phyloP scores from a whole-genome alignment of 2,113 vertebrate genomes.

The Tyto alba region DNA sequence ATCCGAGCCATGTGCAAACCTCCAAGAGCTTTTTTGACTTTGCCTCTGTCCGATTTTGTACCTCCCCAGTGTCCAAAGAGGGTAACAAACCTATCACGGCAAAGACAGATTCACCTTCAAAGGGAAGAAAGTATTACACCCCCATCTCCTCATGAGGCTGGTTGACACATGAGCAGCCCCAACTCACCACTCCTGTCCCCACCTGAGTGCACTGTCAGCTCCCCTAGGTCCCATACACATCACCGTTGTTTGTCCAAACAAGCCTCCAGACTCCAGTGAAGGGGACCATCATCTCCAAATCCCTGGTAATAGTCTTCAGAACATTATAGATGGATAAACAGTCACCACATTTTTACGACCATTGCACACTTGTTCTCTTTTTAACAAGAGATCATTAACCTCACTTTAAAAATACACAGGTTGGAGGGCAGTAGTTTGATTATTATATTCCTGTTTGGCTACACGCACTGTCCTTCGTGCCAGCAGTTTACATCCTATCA shows the following conservation, averaged over 20 bases:
- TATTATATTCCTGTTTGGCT: neutral
- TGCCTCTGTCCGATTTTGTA: neutral
- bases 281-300: neutral
- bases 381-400: conserved; percentile 29
- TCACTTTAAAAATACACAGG: conserved; percentile 44
- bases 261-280: neutral
- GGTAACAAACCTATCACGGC: neutral
- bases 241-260: neutral
- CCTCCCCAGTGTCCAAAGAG: neutral
- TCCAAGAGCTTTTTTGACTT: conserved; percentile 11
- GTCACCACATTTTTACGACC: neutral
- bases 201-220: neutral
- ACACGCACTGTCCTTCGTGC: neutral
- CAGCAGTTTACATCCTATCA: conserved; percentile 34
- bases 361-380: neutral
- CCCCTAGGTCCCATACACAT: neutral
- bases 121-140: neutral
- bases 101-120: neutral
- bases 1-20: neutral
- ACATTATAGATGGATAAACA: neutral
- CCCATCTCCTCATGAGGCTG: neutral
- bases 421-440: neutral
- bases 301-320: neutral
- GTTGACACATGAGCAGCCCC: neutral
- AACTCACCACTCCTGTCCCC: neutral